Conservation (phyloP, 2,888 invertebrate species). For the Rhingia campestris region DNA sequence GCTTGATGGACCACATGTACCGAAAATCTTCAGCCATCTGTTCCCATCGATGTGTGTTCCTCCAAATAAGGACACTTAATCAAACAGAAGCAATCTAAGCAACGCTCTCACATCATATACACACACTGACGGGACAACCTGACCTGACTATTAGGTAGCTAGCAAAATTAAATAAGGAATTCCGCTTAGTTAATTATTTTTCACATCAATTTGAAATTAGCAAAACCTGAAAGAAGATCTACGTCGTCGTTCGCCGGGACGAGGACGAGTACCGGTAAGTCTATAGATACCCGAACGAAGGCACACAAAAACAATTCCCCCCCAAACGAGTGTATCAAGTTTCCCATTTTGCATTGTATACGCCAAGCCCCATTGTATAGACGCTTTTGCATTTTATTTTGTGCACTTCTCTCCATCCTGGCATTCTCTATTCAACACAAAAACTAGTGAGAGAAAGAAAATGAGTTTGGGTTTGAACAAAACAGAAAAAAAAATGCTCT, state of each 20-base stretch:
- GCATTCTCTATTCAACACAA: constrained; percentile 51
- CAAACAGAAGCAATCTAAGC: constrained; percentile 61
- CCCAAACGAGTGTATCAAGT: constrained; percentile 71
- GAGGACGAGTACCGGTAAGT: not conserved
- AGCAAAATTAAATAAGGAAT: constrained; percentile 66
- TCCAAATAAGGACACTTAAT: constrained; percentile 39
- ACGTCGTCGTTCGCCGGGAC: not conserved
- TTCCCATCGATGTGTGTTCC: constrained; percentile 10
- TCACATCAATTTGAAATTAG: constrained; percentile 70
- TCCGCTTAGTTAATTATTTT: constrained; percentile 74
- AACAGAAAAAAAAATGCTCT: constrained; percentile 3
- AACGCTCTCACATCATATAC: constrained; percentile 2
- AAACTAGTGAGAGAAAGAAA: constrained; percentile 34
- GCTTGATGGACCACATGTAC: constrained; percentile 17
- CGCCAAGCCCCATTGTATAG: constrained; percentile 52
- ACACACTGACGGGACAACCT: not conserved
- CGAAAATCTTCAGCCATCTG: constrained; percentile 49
- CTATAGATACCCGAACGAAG: not conserved
- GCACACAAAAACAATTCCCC: constrained; percentile 27
- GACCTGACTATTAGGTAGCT: not conserved
- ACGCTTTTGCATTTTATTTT: constrained; percentile 65
- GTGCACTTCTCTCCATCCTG: constrained; percentile 46
- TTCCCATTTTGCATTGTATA: constrained; percentile 63
- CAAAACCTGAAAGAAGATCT: constrained; percentile 69
- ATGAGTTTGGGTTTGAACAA: constrained; percentile 5